These are phyloP conservation scores for Candoia aspera DNA, from an alignment of 2,113 vertebrate genomes.

Conservation along the genomic window DNA sequence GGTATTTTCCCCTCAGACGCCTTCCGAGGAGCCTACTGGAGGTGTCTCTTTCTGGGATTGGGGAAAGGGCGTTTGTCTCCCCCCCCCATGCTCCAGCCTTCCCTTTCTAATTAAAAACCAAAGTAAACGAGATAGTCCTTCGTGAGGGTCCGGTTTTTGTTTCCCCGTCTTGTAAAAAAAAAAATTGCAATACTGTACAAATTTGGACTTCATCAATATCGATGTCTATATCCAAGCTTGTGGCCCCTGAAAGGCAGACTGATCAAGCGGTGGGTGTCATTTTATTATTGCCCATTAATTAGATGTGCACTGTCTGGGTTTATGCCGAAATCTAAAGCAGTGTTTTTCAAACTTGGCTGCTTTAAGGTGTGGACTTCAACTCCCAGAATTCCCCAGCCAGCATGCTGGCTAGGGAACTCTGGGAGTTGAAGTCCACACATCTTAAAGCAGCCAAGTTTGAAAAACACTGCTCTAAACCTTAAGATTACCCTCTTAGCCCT, in stretches of 20 bases:
- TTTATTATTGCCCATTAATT: neutral
- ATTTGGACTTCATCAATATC: neutral
- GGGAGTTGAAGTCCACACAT: too few species aligned
- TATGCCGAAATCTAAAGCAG: neutral
- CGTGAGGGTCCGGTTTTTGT: neutral
- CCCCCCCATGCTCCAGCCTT: neutral
- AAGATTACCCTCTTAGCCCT: neutral
- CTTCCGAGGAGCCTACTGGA: neutral
- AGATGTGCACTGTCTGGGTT: neutral
- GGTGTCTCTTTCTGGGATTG: neutral
- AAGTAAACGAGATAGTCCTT: neutral
- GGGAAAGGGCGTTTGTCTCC: neutral
- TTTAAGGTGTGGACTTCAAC: neutral
- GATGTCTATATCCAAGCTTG: neutral
- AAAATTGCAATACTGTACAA: neutral
- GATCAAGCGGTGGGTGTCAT: neutral
- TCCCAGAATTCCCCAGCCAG: neutral
- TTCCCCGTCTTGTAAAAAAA: neutral
- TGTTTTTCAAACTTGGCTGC: neutral
- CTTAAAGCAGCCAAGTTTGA: too few species aligned
- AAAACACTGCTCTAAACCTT: too few species aligned
- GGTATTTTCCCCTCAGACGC: slow-evolving; percentile 1
- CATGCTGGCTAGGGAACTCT: too few species aligned
- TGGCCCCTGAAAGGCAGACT: neutral
- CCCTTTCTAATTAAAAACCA: neutral